phyloP scores from a whole-genome alignment of 2,888 invertebrate genomes.

The Exocentrus adspersus region DNA sequence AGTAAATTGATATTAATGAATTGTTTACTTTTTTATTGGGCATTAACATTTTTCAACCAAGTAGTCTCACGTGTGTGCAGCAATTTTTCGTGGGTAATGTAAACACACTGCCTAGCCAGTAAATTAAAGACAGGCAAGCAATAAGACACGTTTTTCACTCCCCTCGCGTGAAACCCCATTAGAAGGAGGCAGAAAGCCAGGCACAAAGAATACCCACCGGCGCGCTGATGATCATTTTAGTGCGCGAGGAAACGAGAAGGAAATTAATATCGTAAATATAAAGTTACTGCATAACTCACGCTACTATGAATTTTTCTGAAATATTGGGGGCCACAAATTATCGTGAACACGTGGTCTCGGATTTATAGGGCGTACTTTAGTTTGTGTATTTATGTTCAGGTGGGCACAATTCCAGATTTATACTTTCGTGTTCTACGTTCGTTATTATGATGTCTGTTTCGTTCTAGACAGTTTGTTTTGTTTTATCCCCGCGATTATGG shows the following conservation, averaged over 20 bases:
- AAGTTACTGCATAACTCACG: constrained; percentile 63
- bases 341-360: constrained; percentile 60
- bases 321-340: constrained; percentile 63
- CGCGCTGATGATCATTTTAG: constrained; percentile 27
- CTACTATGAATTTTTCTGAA: constrained; percentile 62
- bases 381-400: constrained; percentile 61
- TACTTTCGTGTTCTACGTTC: constrained; percentile 40
- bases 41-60: no score
- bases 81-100: not conserved
- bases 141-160: constrained; percentile 1
- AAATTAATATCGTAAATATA: constrained; percentile 65
- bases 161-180: constrained; percentile 6
- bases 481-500: not conserved
- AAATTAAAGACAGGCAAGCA: not conserved
- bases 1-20: no score
- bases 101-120: not conserved
- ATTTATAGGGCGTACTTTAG: constrained; percentile 61
- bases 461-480: constrained; percentile 11
- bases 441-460: constrained; percentile 25
- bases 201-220: constrained; percentile 12
- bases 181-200: constrained; percentile 8
- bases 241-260: constrained; percentile 56
- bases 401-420: constrained; percentile 49
- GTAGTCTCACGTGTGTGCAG: not conserved
- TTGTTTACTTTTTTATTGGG: no score